A percentile compares a stretch with the other conserved stretches of the same genome.
These are phyloP conservation scores for Acleris emargana DNA, from an alignment of 2,888 invertebrate genomes.

Conservation along the genomic window DNA sequence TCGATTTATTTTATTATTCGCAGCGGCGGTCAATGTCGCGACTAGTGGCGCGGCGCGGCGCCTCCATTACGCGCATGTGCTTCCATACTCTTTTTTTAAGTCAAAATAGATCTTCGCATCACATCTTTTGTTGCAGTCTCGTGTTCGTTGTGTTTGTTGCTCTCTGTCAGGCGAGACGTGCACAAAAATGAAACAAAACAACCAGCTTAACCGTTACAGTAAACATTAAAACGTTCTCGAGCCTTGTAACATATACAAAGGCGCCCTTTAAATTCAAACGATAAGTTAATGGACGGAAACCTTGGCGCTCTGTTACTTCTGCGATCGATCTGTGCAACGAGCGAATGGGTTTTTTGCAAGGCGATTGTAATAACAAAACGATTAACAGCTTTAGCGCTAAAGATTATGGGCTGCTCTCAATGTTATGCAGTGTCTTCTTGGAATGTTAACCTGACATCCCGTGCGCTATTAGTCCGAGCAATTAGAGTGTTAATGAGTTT, in stretches of 20 bases:
- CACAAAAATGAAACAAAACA: slow-evolving; percentile 20
- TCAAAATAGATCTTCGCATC: slow-evolving; percentile 41
- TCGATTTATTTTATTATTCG: slow-evolving; percentile 81
- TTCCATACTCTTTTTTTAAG: slow-evolving; percentile 56
- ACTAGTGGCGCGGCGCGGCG: slow-evolving; percentile 59
- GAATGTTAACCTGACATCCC: slow-evolving; percentile 69
- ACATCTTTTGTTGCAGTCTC: slow-evolving; percentile 28
- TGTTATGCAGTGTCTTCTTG: slow-evolving; percentile 67
- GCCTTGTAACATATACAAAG: slow-evolving; percentile 35
- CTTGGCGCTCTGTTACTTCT: slow-evolving; percentile 39
- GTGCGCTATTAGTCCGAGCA: slow-evolving; percentile 74
- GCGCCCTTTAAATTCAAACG: slow-evolving; percentile 41
- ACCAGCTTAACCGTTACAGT: slow-evolving; percentile 11
- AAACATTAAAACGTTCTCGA: slow-evolving; percentile 30
- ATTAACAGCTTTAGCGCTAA: not conserved
- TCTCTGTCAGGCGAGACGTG: slow-evolving; percentile 20
- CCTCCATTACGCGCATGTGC: slow-evolving; percentile 68
- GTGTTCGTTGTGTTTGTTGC: slow-evolving; percentile 24
- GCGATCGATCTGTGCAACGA: slow-evolving; percentile 35
- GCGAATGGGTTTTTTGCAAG: slow-evolving; percentile 40
- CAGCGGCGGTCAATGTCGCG: slow-evolving; percentile 82
- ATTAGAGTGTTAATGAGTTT: slow-evolving; percentile 80
- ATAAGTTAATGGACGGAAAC: slow-evolving; percentile 42
- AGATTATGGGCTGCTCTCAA: slow-evolving; percentile 1
- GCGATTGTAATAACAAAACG: slow-evolving; percentile 11